phyloP scores from a whole-genome alignment of 2,797 vertebrate genomes.

The Phataginus tetradactyla region DNA sequence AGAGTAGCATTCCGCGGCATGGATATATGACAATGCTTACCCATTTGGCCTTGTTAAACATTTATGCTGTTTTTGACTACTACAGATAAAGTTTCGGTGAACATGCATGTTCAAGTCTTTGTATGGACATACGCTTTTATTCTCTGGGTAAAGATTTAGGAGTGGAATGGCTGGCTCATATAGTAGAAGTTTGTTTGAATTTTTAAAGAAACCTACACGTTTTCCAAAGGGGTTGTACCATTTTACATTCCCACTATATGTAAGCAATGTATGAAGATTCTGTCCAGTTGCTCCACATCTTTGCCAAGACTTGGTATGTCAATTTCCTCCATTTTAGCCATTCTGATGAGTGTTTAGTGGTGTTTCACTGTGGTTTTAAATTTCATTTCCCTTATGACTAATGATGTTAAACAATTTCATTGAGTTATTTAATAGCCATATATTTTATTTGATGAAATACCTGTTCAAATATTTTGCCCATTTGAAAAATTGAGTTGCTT shows the following conservation, averaged over 20 bases:
- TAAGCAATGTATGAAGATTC: background rate
- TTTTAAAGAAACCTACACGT: background rate
- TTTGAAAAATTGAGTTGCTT: background rate
- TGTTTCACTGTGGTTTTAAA: background rate
- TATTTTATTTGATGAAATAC: background rate
- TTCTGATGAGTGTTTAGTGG: background rate
- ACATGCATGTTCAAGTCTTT: background rate
- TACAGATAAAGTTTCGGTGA: background rate
- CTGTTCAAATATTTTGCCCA: background rate
- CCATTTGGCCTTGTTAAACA: too few relatives aligned
- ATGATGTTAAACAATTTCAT: background rate
- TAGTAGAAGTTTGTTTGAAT: background rate
- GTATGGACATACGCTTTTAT: background rate
- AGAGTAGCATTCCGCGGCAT: background rate
- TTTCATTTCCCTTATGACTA: background rate
- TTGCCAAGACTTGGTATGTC: background rate
- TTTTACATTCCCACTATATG: background rate
- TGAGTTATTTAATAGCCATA: background rate
- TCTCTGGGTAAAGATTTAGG: background rate
- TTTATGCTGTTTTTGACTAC: background rate
- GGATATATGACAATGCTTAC: too few relatives aligned
- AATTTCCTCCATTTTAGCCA: background rate
- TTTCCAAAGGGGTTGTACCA: background rate
- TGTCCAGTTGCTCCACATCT: background rate
- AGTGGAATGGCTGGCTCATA: background rate